Evolutionary conservation across 2,797 vertebrate species (phyloP), one percentile per base, ranked within the genome.

Genomic region (Mycteria americana): DNA sequence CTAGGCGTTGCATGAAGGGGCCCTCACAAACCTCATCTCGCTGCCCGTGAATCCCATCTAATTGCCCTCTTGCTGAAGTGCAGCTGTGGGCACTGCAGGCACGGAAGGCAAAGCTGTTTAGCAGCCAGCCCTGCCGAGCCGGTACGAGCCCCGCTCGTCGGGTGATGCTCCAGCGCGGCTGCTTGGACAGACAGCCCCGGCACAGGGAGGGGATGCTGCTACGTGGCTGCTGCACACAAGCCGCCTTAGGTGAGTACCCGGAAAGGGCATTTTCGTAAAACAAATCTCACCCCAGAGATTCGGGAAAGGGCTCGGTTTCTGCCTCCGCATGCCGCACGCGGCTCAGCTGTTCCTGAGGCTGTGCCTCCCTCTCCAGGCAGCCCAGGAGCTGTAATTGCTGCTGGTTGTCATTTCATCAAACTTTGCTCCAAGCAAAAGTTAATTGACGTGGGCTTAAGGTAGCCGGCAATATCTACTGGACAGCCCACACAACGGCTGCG

Each of bases 311-410:
- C 56, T 70, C 1, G 1, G 35, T 30, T 53, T 17, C 60, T 11
- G 27, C 35, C 59, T 54, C 37, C 1, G 2, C 41, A 0, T 9
- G 28, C 16, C 2, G 3, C 72, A 2, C 7, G 2, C 3, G 1
- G 41, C 62, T 27, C 68, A 2, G 63, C 57, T 1, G 72, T 88
- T 92, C 70, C 93, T 37, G 79, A 41, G 90, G 45, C 82, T 91
- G 92, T 67, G 70, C 85, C 88, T 93, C 92, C 94, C 95, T 75
- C 94, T 91, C 94, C 90, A 78, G 88, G 94, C 94, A 51, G 74
- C 81, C 63, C 68, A 0, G 68, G 80, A 53, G 73, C 78, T 46
- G 60, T 33, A 63, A 37, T 24, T 30, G 74, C 78, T 63, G 77
- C 76, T 27, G 67, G 33, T 24, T 50, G 3, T 21, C 6, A 0